Evolutionary conservation across 1,140 invertebrate genomes (phyloP).

Genomic region (Ctenoplectra terminalis): DNA sequence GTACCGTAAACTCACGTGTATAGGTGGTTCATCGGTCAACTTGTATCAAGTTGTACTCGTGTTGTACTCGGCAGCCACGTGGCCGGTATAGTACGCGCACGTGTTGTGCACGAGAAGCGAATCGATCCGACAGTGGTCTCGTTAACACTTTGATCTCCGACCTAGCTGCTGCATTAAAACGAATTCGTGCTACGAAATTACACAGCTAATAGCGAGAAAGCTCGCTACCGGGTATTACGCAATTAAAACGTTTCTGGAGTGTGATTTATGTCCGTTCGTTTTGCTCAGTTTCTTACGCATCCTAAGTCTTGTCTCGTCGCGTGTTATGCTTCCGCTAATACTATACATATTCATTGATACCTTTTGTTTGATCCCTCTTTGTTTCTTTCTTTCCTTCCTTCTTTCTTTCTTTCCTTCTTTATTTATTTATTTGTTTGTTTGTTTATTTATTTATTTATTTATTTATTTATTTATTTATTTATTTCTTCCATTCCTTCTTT

Average conservation of each 20-base stretch:
- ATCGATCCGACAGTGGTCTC: constrained; percentile 33
- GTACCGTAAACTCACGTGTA: constrained; percentile 49
- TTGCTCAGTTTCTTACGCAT: neutral
- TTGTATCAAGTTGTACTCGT: constrained; percentile 10
- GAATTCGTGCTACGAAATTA: constrained; percentile 27
- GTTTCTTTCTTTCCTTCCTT: too few species aligned
- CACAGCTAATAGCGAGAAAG: neutral
- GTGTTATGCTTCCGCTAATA: neutral
- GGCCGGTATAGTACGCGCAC: constrained; percentile 41
- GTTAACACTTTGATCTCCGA: constrained; percentile 46
- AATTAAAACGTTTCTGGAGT: neutral
- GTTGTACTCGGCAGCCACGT: constrained; percentile 43
- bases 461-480: too few species aligned
- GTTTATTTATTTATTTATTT: too few species aligned
- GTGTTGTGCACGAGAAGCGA: constrained; percentile 50
- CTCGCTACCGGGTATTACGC: neutral
- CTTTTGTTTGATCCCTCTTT: too few species aligned
- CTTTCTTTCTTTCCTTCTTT: too few species aligned
- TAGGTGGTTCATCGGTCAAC: constrained; percentile 30
- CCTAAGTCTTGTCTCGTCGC: neutral
- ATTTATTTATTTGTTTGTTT: too few species aligned
- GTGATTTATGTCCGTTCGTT: neutral
- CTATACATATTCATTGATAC: neutral
- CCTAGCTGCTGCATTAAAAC: neutral
- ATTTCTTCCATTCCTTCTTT: too few species aligned